Conservation (phyloP, 1,140 invertebrate species). For the Steinernema feltiae region DNA sequence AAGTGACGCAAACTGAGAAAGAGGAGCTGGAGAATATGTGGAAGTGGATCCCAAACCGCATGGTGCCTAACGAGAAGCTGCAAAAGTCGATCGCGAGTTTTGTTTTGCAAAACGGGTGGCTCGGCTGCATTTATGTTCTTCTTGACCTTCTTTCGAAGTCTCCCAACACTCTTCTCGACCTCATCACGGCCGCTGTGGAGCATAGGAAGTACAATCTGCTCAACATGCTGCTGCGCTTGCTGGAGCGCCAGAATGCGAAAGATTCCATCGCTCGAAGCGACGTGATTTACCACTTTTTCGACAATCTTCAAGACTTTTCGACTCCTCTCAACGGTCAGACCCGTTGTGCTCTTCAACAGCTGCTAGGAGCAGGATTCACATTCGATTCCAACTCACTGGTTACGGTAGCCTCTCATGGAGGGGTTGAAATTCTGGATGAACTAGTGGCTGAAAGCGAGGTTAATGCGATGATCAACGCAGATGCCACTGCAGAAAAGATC, state of each 20-base stretch:
- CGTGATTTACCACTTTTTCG: conserved; percentile 4
- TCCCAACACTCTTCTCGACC: conserved; percentile 14
- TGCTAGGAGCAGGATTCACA: not conserved
- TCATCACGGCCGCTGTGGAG: conserved; percentile 58
- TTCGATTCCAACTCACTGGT: not conserved
- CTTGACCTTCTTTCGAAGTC: conserved; percentile 37
- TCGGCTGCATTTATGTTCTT: conserved; percentile 31
- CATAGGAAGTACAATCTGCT: conserved; percentile 60
- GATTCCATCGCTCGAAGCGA: not conserved
- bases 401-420: not conserved
- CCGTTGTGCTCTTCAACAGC: not conserved
- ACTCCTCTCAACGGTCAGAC: not conserved
- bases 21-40: not conserved
- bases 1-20: not conserved
- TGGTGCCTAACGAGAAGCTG: not conserved
- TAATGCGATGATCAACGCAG: not conserved
- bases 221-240: conserved; percentile 58
- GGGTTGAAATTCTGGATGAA: not conserved
- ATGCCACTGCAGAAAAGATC: not conserved
- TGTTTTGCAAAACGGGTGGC: conserved; percentile 33
- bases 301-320: not conserved
- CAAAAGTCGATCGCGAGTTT: conserved; percentile 27
- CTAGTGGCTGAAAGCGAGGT: not conserved
- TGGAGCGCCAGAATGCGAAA: conserved; percentile 38
- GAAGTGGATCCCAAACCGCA: not conserved